These are phyloP conservation scores for Fopius arisanus DNA, from an alignment of 1,140 invertebrate genomes.

Conservation along the genomic window DNA sequence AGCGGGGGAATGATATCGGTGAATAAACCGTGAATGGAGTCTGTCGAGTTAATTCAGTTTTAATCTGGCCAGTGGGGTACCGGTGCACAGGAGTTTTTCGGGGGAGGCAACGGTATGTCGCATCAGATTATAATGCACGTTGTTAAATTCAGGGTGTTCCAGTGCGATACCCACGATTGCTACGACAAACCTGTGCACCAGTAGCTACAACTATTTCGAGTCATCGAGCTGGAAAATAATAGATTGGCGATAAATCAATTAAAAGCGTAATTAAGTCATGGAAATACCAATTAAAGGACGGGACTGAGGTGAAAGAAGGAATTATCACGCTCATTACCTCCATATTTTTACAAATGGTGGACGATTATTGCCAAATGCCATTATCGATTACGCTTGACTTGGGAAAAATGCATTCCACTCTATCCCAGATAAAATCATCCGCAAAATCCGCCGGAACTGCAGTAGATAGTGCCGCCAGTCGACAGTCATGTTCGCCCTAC, in stretches of 20 bases:
- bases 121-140: background rate
- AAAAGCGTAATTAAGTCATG: slow-evolving; percentile 40
- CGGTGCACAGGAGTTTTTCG: background rate
- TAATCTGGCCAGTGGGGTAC: background rate
- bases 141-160: background rate
- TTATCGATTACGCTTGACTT: background rate
- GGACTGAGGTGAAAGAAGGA: background rate
- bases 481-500: background rate
- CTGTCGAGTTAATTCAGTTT: background rate
- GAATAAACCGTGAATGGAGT: background rate
- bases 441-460: slow-evolving; percentile 1
- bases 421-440: slow-evolving; percentile 1
- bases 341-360: background rate
- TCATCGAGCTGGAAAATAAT: slow-evolving; percentile 39
- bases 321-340: background rate
- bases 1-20: background rate
- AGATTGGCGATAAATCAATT: slow-evolving; percentile 48
- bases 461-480: background rate
- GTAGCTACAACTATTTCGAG: background rate
- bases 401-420: background rate
- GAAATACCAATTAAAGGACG: slow-evolving; percentile 23
- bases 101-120: background rate
- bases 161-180: background rate
- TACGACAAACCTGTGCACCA: background rate
- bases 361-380: background rate